Evolutionary conservation across 2,113 vertebrate species (phyloP).

Genomic region (Erythrolamprus reginae): DNA sequence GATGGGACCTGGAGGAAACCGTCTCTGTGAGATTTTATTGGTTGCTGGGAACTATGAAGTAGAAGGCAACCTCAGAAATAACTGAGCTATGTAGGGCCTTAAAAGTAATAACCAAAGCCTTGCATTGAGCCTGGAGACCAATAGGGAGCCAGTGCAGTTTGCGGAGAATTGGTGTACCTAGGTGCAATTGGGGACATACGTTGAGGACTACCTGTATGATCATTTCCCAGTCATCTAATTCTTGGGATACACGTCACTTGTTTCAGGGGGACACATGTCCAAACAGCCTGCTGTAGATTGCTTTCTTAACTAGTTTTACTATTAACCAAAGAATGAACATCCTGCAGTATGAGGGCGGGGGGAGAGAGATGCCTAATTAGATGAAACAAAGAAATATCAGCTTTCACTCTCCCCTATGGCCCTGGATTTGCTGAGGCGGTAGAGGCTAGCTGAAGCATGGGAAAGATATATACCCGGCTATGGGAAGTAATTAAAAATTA

Average conservation of each 20-base stretch:
- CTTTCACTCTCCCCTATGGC: constrained; percentile 27
- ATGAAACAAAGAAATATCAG: constrained; percentile 18
- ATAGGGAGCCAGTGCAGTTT: too few species aligned
- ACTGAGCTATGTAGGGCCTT: too few species aligned
- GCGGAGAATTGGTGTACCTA: too few species aligned
- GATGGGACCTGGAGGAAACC: too few species aligned
- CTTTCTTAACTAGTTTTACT: background rate
- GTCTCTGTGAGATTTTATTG: too few species aligned
- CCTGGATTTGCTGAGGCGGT: constrained; percentile 20
- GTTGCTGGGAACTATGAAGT: too few species aligned
- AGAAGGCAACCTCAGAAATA: too few species aligned
- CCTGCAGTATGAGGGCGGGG: background rate
- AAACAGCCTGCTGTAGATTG: background rate
- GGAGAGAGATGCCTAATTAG: constrained; percentile 13
- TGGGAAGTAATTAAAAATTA: constrained; percentile 23
- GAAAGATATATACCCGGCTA: background rate
- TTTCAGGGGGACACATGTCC: background rate
- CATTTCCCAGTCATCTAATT: background rate
- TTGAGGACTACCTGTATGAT: background rate
- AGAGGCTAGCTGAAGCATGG: background rate
- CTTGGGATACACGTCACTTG: background rate
- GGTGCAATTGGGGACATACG: background rate
- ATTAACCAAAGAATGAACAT: constrained; percentile 6
- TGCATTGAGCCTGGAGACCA: too few species aligned
- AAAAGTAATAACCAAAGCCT: too few species aligned